A percentile compares a stretch with the other conserved stretches of the same genome.
Conservation (phyloP, 1,140 invertebrate genomes). For the Eriocheir sinensis region DNA sequence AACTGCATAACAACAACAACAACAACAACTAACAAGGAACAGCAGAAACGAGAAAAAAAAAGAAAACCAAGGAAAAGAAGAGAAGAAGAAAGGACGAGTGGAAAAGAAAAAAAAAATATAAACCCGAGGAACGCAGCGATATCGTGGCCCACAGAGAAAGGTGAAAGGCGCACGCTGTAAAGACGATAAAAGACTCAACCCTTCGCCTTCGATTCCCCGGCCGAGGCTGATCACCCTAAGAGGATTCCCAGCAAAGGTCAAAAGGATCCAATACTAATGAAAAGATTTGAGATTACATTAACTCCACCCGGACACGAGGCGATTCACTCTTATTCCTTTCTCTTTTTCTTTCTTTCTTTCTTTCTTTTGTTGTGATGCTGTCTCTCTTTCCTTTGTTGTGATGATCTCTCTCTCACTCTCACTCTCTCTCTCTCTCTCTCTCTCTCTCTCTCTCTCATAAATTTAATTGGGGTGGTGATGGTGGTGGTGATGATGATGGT, state of each 20-base stretch:
- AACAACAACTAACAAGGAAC: neutral
- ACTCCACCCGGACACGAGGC: neutral
- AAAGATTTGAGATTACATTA: slow-evolving; percentile 26
- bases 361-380: too few relatives aligned
- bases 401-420: neutral
- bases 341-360: too few relatives aligned
- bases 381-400: too few relatives aligned
- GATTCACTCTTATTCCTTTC: neutral
- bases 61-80: too few relatives aligned
- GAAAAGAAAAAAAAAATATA: too few relatives aligned
- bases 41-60: neutral
- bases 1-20: neutral
- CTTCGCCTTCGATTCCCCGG: neutral
- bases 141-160: neutral
- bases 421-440: neutral
- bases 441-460: neutral
- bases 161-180: neutral
- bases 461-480: neutral
- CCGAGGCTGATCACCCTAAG: neutral
- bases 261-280: slow-evolving; percentile 16
- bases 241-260: neutral
- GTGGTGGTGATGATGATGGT: too few relatives aligned
- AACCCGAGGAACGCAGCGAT: too few relatives aligned
- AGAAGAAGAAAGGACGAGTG: neutral
- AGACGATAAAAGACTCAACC: neutral